Evolutionary conservation across 1,140 invertebrate species (phyloP).

Genomic region (Delia radicum): DNA sequence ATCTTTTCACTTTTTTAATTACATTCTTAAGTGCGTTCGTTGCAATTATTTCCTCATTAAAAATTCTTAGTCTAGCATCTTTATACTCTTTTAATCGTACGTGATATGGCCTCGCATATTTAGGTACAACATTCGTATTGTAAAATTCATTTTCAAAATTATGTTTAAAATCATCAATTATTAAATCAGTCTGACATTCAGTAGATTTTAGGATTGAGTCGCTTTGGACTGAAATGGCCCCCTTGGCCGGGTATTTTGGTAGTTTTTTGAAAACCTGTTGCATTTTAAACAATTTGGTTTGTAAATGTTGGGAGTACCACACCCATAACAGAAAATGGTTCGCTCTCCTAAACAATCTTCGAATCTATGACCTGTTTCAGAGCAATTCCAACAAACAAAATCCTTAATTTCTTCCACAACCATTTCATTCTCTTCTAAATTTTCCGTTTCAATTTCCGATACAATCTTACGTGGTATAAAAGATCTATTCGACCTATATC

Average conservation of each 20-base stretch:
- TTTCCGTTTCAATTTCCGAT: not conserved
- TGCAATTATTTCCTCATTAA: not conserved
- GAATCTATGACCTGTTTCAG: not conserved
- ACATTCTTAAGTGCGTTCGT: not conserved
- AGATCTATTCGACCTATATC: not conserved
- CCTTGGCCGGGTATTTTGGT: not conserved
- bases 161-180: not conserved
- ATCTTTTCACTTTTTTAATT: not conserved
- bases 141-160: not conserved
- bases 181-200: not conserved
- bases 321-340: not conserved
- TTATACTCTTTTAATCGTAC: not conserved
- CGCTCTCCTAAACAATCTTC: not conserved
- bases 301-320: not conserved
- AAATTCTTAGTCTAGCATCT: not conserved
- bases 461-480: not conserved
- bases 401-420: not conserved
- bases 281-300: conserved; percentile 2
- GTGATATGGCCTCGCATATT: not conserved
- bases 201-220: not conserved
- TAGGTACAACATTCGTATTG: not conserved
- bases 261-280: not conserved
- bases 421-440: not conserved
- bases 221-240: not conserved
- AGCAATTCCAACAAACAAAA: not conserved